A percentile compares a stretch with the other conserved stretches of the same genome.
Evolutionary conservation across 2,888 invertebrate genomes (phyloP).

Genomic region (Schizotus pectinicornis): DNA sequence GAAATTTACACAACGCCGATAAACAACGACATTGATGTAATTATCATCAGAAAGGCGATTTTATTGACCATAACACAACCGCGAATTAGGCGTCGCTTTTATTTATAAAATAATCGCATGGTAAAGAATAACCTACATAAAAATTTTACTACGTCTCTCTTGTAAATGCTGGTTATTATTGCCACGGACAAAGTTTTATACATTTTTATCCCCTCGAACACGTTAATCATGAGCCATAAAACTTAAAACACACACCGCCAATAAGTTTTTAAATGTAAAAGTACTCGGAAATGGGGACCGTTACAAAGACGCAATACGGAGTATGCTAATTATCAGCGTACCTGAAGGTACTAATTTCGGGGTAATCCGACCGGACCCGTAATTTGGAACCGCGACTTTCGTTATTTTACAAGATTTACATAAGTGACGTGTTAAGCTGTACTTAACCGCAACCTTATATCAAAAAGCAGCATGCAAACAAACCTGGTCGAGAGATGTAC

Average conservation of each 20-base stretch:
- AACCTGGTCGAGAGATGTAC: too few relatives aligned
- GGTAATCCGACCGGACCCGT: slow-evolving; percentile 17
- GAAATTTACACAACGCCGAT: too few relatives aligned
- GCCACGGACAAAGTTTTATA: slow-evolving; percentile 24
- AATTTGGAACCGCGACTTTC: slow-evolving; percentile 18
- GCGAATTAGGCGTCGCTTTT: background rate
- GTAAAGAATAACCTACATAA: slow-evolving; percentile 13
- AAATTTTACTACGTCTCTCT: slow-evolving; percentile 20
- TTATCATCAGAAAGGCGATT: background rate
- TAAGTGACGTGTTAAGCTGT: slow-evolving; percentile 13
- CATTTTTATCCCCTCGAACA: slow-evolving; percentile 25
- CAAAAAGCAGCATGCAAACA: too few relatives aligned
- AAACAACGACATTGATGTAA: too few relatives aligned
- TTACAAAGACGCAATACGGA: slow-evolving; percentile 20
- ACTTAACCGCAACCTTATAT: too few relatives aligned
- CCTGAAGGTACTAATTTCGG: slow-evolving; percentile 19
- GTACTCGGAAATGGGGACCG: slow-evolving; percentile 16
- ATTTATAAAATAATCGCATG: background rate
- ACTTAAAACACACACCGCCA: slow-evolving; percentile 22
- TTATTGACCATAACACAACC: background rate
- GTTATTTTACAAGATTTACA: slow-evolving; percentile 18
- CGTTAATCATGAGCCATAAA: slow-evolving; percentile 31
- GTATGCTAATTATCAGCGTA: slow-evolving; percentile 26
- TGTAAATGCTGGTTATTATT: slow-evolving; percentile 30
- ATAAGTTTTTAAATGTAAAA: slow-evolving; percentile 20